Evolutionary conservation across 2,797 vertebrate genomes (phyloP), one percentile per base, ranked within the genome.

Genomic region (Pelobates cultripes): DNA sequence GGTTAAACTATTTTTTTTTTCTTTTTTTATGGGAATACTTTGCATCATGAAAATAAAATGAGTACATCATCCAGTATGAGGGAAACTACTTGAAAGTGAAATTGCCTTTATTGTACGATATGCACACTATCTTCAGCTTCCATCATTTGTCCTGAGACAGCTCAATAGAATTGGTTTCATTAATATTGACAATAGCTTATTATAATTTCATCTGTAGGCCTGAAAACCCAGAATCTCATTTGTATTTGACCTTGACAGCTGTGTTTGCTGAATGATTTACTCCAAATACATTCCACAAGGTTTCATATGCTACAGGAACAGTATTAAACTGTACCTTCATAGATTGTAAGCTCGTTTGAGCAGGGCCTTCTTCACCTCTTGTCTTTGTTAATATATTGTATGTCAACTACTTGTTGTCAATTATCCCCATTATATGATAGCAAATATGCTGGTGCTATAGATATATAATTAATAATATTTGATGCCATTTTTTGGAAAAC

Each of bases 101-200:
- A 70, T 64, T 81, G 72, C 43, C 53, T 61, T 73, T 81, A 63
- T 70, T 63, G 43, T 68, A 76, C 63, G 55, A 43, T 76, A 63
- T 76, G 66, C 79, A 70, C 12, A 75, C 55, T 69, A 40, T 81
- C 45, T 79, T 70, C 73, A 43, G 15, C 28, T 63, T 75, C 79
- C n/a, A 81, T 75, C 79, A 75, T 81, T 61, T 43, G 57, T 71
- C 67, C 43, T 17, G 67, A 80, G 71, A 80, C 78, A 81, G 73
- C 79, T 81, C 79, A 81, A 70, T 81, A 75, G 79, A 81, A 81
- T 76, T 81, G 79, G 79, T 81, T 81, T 81, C 79, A 81, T 81
- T 81, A 81, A 81, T 81, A 81, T 81, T 81, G 79, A 81, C 79
- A 81, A 81, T 81, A 67, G 73, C 67, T 81, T 64, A 81, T 81